Base-by-base conservation (phyloP, 2,797 vertebrate genomes). In the Cuculus canorus region DNA sequence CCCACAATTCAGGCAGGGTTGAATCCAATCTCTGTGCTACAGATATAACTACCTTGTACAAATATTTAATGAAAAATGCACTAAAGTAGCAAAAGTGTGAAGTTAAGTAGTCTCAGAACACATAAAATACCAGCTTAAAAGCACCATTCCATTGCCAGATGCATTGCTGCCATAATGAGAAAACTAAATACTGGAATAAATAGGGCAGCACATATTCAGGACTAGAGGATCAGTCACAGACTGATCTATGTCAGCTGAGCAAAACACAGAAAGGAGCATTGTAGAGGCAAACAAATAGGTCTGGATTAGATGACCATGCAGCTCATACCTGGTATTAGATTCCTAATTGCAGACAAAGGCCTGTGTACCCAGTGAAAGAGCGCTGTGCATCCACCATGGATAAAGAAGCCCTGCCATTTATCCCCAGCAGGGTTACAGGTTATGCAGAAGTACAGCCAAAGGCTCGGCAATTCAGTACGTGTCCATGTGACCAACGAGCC, bases 331-430 rank as follows among this genome's bases (percentile, higher is more conserved):
- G 3, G 56, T 41, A 13, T 83, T 5, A 4, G 11, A 6, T 21
- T 86, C 24, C 72, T 12, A 16, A 12, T 2, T 0, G 6, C 61
- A 86, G 45, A 59, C 57, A 65, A 68, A 75, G 23, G 28, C 11
- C 32, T 2, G 24, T 1, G 28, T 13, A 11, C 2, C 17, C 39
- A 9, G 17, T 0, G 8, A 33, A 22, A 10, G 45, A 54, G 64
- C 0, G 0, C 54, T 17, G 66, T 7, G n/a, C 43, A 35, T 2
- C 14, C 27, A 5, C 17, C 17, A 2, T 0, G 8, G 35, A 11
- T 7, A 17, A 33, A 75, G 73, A 1, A 53, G 37, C 48, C 52
- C 24, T 18, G 43, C 65, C 68, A 3, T 1, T 10, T 7, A 11
- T 11, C 25, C 47, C 57, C 48, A 28, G 2, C 33, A 22, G 48